Percentiles rank a stretch among this genome's conserved stretches.
Conservation (phyloP, 2,113 vertebrate species). For the Pithys albifrons region DNA sequence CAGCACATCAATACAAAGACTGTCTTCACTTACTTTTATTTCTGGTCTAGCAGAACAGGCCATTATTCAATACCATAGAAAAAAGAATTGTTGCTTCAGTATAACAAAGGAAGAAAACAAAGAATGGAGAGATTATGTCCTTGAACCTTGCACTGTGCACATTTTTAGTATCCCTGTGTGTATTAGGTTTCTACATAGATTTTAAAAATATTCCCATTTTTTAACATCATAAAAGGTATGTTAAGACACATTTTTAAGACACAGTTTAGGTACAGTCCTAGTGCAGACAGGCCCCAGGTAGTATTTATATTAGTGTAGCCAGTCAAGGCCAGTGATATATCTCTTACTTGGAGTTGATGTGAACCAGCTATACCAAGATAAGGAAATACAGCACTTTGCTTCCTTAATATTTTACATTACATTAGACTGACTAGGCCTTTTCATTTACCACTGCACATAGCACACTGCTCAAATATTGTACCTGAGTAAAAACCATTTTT, state of each 20-base stretch:
- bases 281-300: not conserved
- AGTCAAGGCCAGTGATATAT: not conserved
- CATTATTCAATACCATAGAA: conserved; percentile 17
- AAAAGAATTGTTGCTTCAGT: not conserved
- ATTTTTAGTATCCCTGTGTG: not conserved
- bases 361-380: not conserved
- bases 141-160: conserved; percentile 4
- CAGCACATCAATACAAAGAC: conserved; percentile 50
- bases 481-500: not conserved
- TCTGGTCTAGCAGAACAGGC: conserved; percentile 39
- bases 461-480: not conserved
- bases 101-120: conserved; percentile 46
- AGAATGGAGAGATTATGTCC: not conserved
- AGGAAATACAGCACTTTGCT: not conserved
- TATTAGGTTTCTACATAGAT: not conserved
- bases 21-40: conserved; percentile 57
- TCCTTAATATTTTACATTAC: not conserved
- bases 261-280: not conserved
- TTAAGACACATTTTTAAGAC: not conserved
- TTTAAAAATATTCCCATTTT: not conserved
- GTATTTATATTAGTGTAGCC: not conserved
- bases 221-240: not conserved
- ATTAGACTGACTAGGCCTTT: not conserved
- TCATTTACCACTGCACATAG: not conserved
- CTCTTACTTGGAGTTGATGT: not conserved